phyloP scores from a whole-genome alignment of 2,113 vertebrate species.

The Speoplatyrhinus poulsoni region DNA sequence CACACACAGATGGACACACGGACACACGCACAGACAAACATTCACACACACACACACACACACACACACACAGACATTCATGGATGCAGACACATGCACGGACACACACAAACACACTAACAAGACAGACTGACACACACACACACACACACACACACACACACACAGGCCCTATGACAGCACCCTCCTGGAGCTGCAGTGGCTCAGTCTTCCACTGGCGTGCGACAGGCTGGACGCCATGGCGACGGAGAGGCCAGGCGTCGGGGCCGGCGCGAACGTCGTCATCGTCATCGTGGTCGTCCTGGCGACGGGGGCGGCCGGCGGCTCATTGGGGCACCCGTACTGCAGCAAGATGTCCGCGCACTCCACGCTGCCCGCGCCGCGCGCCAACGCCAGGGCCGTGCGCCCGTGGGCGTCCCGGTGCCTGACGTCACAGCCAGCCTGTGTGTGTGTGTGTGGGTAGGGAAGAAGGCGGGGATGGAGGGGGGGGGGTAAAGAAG shows the following conservation, averaged over 20 bases:
- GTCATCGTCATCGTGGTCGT: conserved; percentile 30
- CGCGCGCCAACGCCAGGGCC: conserved; percentile 82
- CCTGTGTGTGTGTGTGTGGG: conserved; percentile 68
- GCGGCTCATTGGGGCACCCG: conserved; percentile 82
- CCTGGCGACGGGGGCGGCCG: conserved; percentile 23
- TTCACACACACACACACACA: too few species aligned
- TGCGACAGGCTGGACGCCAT: conserved; percentile 72
- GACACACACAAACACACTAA: too few species aligned
- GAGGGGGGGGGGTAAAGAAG: not conserved
- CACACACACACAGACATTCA: too few species aligned
- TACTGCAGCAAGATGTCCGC: conserved; percentile 90
- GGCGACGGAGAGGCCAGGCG: conserved; percentile 76
- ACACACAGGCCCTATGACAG: conserved; percentile 60
- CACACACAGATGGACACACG: too few species aligned
- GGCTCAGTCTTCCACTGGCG: conserved; percentile 79
- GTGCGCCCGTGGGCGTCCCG: conserved; percentile 87
- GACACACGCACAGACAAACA: too few species aligned
- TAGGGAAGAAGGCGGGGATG: not conserved
- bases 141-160: conserved; percentile 3
- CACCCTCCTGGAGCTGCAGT: conserved; percentile 79
- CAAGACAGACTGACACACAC: not conserved
- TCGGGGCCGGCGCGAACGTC: conserved; percentile 51
- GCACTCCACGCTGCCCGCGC: conserved; percentile 89
- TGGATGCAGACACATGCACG: too few species aligned
- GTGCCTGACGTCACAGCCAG: conserved; percentile 89